Conservation (phyloP, 2,113 vertebrate genomes). For the Oreochromis spilurus region DNA sequence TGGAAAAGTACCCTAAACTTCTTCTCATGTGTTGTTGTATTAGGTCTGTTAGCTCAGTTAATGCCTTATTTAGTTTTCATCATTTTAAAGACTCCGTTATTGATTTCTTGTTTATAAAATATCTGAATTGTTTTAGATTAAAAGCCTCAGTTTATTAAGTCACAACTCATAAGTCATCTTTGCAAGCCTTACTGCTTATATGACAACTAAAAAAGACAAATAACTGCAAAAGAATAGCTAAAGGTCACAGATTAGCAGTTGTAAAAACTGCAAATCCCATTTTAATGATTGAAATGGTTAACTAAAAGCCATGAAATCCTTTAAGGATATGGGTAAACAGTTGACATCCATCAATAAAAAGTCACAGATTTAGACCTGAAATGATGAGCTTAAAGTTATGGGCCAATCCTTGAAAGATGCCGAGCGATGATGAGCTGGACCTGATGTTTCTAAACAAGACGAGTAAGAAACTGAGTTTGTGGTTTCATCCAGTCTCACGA, state of each 20-base stretch:
- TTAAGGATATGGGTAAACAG: not conserved
- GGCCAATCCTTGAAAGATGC: rapidly evolving
- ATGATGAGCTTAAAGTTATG: rapidly evolving
- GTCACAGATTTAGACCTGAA: rapidly evolving
- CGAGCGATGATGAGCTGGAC: too few relatives aligned
- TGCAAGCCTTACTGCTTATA: not conserved
- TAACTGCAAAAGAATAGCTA: not conserved
- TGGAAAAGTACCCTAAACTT: not conserved
- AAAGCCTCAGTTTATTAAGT: not conserved
- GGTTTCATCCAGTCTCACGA: too few relatives aligned
- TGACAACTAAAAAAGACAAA: not conserved
- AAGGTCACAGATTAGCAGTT: not conserved
- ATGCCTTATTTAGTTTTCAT: not conserved
- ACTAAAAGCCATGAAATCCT: not conserved
- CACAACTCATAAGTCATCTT: rapidly evolving
- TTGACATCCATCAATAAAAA: rapidly evolving
- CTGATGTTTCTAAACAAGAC: too few relatives aligned
- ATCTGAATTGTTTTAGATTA: rapidly evolving
- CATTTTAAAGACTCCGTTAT: not conserved
- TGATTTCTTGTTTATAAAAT: not conserved
- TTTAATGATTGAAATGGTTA: not conserved
- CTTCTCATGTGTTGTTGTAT: not conserved
- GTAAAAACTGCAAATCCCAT: not conserved
- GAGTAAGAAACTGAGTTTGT: too few relatives aligned
- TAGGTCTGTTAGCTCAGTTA: not conserved